phyloP scores from a whole-genome alignment of 2,113 vertebrate species.

The Strix uralensis region DNA sequence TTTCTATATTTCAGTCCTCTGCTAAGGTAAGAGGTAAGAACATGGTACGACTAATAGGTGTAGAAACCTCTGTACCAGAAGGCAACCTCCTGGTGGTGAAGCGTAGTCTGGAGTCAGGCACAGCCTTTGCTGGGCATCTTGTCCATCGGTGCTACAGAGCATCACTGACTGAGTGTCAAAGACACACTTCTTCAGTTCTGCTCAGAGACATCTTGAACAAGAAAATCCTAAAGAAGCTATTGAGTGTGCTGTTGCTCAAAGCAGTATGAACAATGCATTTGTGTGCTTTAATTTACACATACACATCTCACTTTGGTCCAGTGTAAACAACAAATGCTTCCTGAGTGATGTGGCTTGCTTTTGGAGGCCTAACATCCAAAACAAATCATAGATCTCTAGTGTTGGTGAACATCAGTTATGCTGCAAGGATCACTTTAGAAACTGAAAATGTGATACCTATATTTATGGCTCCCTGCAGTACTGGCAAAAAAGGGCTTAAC shows the following conservation, averaged over 20 bases:
- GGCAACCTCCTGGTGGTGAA: background rate
- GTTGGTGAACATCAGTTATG: background rate
- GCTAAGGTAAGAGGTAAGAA: background rate
- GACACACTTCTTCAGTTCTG: background rate
- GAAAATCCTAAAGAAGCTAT: background rate
- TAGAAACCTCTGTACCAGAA: background rate
- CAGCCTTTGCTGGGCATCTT: background rate
- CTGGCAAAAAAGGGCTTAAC: background rate
- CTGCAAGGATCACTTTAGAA: background rate
- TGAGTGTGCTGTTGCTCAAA: background rate
- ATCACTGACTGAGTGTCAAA: background rate
- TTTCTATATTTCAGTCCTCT: background rate
- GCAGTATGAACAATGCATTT: background rate
- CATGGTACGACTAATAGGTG: fast-evolving
- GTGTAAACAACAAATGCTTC: background rate
- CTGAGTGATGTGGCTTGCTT: background rate
- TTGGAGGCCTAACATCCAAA: background rate
- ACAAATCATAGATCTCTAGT: background rate
- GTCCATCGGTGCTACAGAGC: background rate
- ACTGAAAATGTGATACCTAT: background rate
- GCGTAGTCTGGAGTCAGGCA: background rate
- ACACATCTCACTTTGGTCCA: background rate
- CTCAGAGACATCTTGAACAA: background rate
- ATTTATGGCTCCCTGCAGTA: background rate
- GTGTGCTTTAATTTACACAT: background rate